phyloP scores from a whole-genome alignment of 2,797 vertebrate genomes.

The Rhinogobio ventralis region DNA sequence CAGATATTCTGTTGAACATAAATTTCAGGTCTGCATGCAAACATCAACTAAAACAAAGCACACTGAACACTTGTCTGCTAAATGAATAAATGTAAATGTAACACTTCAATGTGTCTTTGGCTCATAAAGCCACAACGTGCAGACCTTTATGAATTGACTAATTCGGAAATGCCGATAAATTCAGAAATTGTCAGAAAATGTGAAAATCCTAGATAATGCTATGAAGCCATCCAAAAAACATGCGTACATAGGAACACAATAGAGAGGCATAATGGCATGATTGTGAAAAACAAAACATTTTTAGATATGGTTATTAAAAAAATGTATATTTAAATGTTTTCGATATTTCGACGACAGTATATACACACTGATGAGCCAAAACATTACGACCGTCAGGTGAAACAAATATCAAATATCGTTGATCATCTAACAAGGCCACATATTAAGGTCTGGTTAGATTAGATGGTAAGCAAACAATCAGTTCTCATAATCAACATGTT shows the following conservation, averaged over 20 bases:
- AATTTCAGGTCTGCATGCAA: slow-evolving; percentile 12
- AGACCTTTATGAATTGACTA: neutral
- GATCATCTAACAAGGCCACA: neutral
- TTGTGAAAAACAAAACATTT: neutral
- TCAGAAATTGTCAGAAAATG: neutral
- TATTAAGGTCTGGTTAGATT: neutral
- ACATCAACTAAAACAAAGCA: neutral
- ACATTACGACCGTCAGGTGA: neutral
- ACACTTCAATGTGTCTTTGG: neutral
- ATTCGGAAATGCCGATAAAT: neutral
- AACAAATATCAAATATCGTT: neutral
- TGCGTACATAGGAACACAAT: neutral
- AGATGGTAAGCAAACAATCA: neutral
- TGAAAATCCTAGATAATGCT: neutral
- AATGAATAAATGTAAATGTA: neutral
- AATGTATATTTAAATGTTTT: neutral
- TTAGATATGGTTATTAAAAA: neutral
- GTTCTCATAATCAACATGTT: neutral
- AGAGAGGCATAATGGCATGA: neutral
- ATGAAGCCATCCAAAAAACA: neutral
- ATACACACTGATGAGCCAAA: neutral
- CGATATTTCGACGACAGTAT: neutral
- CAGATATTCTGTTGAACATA: neutral
- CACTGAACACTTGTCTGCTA: no score
- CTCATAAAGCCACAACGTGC: neutral